Evolutionary conservation across 2,888 invertebrate genomes (phyloP).

Genomic region (Eristalis arbustorum): DNA sequence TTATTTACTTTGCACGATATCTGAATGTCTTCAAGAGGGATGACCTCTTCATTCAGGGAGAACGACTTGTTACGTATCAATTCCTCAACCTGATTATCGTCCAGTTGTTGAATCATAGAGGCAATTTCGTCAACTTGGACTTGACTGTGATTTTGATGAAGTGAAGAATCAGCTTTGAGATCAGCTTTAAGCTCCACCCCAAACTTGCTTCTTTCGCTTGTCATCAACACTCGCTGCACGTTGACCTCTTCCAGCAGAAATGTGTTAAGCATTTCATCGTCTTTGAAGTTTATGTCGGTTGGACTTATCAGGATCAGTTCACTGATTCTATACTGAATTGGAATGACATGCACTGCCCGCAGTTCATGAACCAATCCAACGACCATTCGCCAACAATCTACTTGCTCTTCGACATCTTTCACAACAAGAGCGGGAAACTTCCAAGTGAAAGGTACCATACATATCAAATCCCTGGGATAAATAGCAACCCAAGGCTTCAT

Average conservation of each 20-base stretch:
- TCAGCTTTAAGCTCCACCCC: conserved; percentile 15
- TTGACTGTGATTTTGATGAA: not conserved
- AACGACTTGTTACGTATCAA: not conserved
- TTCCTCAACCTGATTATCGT: not conserved
- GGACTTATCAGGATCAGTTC: conserved; percentile 80
- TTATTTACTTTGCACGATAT: not conserved
- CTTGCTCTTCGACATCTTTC: conserved; percentile 89
- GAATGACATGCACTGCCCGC: conserved; percentile 92
- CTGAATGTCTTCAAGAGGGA: conserved; percentile 11
- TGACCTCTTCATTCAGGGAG: not conserved
- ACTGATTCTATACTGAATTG: conserved; percentile 95
- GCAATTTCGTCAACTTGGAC: not conserved
- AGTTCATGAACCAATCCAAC: conserved; percentile 94
- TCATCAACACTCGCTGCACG: not conserved
- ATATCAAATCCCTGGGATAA: conserved; percentile 76
- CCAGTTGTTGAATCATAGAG: not conserved
- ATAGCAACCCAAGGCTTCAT: conserved; percentile 78
- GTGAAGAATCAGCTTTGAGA: not conserved
- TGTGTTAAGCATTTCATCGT: not conserved
- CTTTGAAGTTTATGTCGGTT: not conserved
- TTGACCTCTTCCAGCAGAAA: conserved; percentile 1
- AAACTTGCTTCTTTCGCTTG: not conserved
- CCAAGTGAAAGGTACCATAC: not conserved
- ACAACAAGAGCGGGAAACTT: conserved; percentile 82
- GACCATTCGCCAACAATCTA: conserved; percentile 93